Evolutionary conservation across 2,113 vertebrate genomes (phyloP).

Genomic region (Istiophorus platypterus): DNA sequence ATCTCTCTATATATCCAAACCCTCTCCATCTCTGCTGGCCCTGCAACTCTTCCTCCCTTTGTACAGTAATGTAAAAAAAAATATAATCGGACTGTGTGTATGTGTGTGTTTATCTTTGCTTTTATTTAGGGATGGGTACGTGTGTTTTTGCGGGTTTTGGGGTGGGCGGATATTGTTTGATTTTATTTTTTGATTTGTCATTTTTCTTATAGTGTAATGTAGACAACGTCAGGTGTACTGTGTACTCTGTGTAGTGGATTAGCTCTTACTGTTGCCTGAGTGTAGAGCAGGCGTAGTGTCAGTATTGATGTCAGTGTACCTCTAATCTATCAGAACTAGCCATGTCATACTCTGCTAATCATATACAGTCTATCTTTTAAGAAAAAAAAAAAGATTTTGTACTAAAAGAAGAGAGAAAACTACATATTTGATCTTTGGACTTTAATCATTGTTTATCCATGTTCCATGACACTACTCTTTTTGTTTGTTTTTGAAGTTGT

Average conservation of each 20-base stretch:
- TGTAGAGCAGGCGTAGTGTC: slow-evolving; percentile 76
- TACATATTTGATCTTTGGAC: slow-evolving; percentile 68
- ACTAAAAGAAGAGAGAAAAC: slow-evolving; percentile 78
- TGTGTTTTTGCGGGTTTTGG: slow-evolving; percentile 33
- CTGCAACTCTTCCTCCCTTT: slow-evolving; percentile 63
- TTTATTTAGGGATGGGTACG: slow-evolving; percentile 48
- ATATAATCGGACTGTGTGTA: slow-evolving; percentile 74
- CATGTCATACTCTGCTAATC: slow-evolving; percentile 76
- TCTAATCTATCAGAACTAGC: slow-evolving; percentile 80
- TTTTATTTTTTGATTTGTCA: slow-evolving; percentile 61
- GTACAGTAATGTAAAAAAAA: slow-evolving; percentile 83
- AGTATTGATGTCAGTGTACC: slow-evolving; percentile 78
- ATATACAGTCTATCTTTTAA: slow-evolving; percentile 76
- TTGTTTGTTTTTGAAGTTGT: slow-evolving; percentile 62
- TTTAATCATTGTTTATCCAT: slow-evolving; percentile 69
- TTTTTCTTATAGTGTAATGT: slow-evolving; percentile 73
- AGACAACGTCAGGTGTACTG: slow-evolving; percentile 64
- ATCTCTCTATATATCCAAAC: slow-evolving; percentile 47
- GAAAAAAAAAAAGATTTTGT: slow-evolving; percentile 67
- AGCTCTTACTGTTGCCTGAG: slow-evolving; percentile 76
- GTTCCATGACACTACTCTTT: slow-evolving; percentile 71
- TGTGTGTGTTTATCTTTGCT: slow-evolving; percentile 63
- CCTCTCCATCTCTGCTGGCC: slow-evolving; percentile 62
- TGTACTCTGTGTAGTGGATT: slow-evolving; percentile 80
- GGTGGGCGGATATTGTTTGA: slow-evolving; percentile 42